These are phyloP conservation scores for Oryzaephilus surinamensis DNA, from an alignment of 1,140 invertebrate species.

Conservation along the genomic window DNA sequence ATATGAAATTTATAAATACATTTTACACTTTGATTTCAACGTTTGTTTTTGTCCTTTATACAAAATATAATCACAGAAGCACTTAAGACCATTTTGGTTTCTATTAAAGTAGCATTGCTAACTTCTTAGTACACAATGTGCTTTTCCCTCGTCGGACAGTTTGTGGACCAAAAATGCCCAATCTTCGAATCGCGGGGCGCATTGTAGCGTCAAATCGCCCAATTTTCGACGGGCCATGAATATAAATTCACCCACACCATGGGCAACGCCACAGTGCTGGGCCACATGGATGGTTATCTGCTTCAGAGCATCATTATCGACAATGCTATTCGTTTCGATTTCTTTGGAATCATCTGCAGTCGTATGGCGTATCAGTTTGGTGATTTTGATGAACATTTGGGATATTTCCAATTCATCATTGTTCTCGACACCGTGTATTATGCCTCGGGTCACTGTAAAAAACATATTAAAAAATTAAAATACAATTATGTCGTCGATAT, in stretches of 20 bases:
- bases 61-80: slow-evolving; percentile 9
- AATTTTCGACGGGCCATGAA: slow-evolving; percentile 65
- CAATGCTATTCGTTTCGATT: slow-evolving; percentile 27
- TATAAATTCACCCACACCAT: slow-evolving; percentile 64
- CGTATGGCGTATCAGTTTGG: slow-evolving; percentile 51
- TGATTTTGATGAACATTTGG: slow-evolving; percentile 54
- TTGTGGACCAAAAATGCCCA: slow-evolving; percentile 52
- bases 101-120: slow-evolving; percentile 13
- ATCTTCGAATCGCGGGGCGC: slow-evolving; percentile 58
- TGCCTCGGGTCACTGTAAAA: slow-evolving; percentile 52
- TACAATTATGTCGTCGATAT: too few species aligned
- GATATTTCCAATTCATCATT: slow-evolving; percentile 51
- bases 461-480: slow-evolving; percentile 12
- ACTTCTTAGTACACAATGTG: slow-evolving; percentile 52
- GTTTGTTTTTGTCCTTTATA: slow-evolving; percentile 5
- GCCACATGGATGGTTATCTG: slow-evolving; percentile 45
- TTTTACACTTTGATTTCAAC: too few species aligned
- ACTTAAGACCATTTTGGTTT: slow-evolving; percentile 8
- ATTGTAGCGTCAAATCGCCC: slow-evolving; percentile 56
- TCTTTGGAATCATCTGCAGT: slow-evolving; percentile 27
- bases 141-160: slow-evolving; percentile 45
- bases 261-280: slow-evolving; percentile 54
- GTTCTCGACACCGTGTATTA: slow-evolving; percentile 53
- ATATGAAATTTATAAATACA: too few species aligned
- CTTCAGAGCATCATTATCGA: slow-evolving; percentile 27